These are phyloP conservation scores for Aleiodes sp. DNA, from an alignment of 1,140 invertebrate genomes.

Conservation along the genomic window DNA sequence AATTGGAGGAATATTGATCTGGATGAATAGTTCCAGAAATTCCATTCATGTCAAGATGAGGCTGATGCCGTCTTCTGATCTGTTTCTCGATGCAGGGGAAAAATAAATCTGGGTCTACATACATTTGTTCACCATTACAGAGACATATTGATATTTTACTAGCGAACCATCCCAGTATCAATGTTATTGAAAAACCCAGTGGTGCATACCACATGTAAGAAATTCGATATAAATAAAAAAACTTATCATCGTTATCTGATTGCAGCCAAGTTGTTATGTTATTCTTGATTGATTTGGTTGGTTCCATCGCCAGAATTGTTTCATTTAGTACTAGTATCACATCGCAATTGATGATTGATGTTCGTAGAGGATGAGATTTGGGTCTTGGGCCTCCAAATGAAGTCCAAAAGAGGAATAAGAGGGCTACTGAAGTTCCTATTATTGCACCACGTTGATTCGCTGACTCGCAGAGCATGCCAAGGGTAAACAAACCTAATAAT, in stretches of 20 bases:
- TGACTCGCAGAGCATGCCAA: constrained; percentile 77
- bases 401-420: constrained; percentile 82
- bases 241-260: constrained; percentile 30
- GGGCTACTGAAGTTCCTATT: constrained; percentile 71
- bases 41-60: neutral
- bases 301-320: neutral
- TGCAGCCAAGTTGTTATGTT: neutral
- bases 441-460: constrained; percentile 77
- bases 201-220: constrained; percentile 90
- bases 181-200: constrained; percentile 73
- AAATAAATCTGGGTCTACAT: constrained; percentile 71
- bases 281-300: neutral
- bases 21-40: neutral
- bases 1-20: neutral
- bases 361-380: constrained; percentile 39
- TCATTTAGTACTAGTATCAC: neutral
- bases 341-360: constrained; percentile 40
- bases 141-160: constrained; percentile 56
- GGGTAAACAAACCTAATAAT: constrained; percentile 79
- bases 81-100: constrained; percentile 69
- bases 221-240: constrained; percentile 72
- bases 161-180: constrained; percentile 74
- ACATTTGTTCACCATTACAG: constrained; percentile 38
- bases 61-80: constrained; percentile 46
- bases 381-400: constrained; percentile 86